These are phyloP conservation scores for Sylvietta virens DNA, from an alignment of 2,113 vertebrate genomes.

Conservation along the genomic window DNA sequence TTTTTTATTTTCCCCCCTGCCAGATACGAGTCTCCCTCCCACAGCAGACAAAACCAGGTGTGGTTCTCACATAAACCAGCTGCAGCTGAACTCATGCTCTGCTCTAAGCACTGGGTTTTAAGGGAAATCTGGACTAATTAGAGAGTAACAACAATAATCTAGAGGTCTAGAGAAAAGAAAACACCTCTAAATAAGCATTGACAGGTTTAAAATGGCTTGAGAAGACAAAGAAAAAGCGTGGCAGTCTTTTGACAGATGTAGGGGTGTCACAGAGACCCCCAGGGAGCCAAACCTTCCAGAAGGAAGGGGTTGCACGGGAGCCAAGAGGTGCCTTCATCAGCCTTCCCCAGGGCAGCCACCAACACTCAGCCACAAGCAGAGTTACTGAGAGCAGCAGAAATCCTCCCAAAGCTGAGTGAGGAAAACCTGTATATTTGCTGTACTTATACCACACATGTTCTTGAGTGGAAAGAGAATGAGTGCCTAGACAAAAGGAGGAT, in stretches of 20 bases:
- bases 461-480: not conserved
- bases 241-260: not conserved
- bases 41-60: not conserved
- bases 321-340: not conserved
- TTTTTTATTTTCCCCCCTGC: fast-evolving
- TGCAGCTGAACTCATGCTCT: not conserved
- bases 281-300: not conserved
- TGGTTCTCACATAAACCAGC: not conserved
- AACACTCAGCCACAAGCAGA: not conserved
- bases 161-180: not conserved
- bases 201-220: not conserved
- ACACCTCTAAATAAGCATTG: not conserved
- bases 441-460: not conserved
- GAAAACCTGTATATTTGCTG: not conserved
- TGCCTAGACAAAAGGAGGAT: not conserved
- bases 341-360: not conserved
- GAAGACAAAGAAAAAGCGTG: not conserved
- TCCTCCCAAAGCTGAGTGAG: not conserved
- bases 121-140: not conserved
- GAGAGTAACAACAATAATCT: not conserved
- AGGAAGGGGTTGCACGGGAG: not conserved
- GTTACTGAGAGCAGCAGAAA: not conserved
- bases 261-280: not conserved
- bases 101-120: not conserved
- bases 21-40: not conserved